These are phyloP conservation scores for Enteromius afrohamiltoni DNA, from an alignment of 2,797 vertebrate genomes.

Conservation along the genomic window DNA sequence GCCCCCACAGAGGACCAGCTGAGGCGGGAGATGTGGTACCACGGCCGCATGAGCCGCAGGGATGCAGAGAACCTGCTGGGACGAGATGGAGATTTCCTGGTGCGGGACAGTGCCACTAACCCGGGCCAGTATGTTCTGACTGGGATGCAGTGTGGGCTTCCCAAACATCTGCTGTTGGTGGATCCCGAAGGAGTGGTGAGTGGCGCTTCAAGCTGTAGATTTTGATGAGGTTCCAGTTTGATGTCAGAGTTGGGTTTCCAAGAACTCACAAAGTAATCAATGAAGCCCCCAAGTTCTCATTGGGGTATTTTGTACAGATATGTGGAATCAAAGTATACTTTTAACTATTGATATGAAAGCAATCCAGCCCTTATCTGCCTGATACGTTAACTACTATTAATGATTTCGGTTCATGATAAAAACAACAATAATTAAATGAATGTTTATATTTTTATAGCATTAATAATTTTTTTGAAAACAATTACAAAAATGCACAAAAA, in stretches of 20 bases:
- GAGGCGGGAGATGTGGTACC: slow-evolving; percentile 91
- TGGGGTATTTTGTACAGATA: neutral
- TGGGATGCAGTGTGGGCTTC: slow-evolving; percentile 91
- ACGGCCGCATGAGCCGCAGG: slow-evolving; percentile 92
- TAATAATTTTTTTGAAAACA: neutral
- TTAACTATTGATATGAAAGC: neutral
- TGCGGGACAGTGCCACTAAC: slow-evolving; percentile 94
- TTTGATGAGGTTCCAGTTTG: neutral
- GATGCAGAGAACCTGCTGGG: slow-evolving; percentile 90
- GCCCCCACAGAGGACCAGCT: slow-evolving; percentile 96
- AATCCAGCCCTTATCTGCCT: neutral
- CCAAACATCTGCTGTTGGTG: slow-evolving; percentile 94
- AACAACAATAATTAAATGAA: neutral
- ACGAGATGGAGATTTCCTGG: slow-evolving; percentile 91
- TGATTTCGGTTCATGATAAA: neutral
- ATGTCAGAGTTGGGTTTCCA: neutral
- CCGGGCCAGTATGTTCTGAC: slow-evolving; percentile 96
- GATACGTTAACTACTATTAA: neutral
- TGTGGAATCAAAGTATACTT: neutral
- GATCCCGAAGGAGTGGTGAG: slow-evolving; percentile 98
- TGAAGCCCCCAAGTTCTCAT: neutral
- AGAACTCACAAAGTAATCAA: neutral
- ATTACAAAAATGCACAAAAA: neutral
- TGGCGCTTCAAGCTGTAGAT: neutral
- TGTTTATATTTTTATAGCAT: neutral